Evolutionary conservation across 1,140 invertebrate genomes (phyloP), one percentile per base, ranked within the genome.

Genomic region (Chironomus tepperi): DNA sequence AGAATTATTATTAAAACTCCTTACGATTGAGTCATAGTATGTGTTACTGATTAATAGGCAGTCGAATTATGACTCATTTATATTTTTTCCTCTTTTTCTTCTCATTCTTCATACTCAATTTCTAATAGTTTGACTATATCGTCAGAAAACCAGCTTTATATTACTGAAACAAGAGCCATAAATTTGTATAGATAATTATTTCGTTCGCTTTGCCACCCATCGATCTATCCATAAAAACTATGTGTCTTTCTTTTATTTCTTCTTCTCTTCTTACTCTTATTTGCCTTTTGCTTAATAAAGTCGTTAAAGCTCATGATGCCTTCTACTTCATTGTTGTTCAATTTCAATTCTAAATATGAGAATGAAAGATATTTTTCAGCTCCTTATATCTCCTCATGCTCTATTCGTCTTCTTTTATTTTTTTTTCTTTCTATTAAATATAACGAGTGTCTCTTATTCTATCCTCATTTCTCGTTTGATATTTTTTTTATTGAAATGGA

Each of bases 151-250:
- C 47, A n/a, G 47, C 47, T 57, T 57, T 34, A 2, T 34, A 2
- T 34, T 34, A 34, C 24, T 57, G 47, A 57, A 57, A 57, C 47
- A 57, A 57, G 47, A 57, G 47, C 47, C 47, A 57, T 57, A 57
- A 57, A 57, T 57, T 57, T 57, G 47, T 57, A 57, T 57, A 57
- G 47, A 57, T 57, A 57, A 57, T 57, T 57, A 57, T 57, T 57
- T 57, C 47, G 47, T 57, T 57, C 47, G 47, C 47, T 57, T 57
- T 57, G 47, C 47, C 47, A 57, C 47, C 47, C 47, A 57, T 57
- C 47, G 47, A 57, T 57, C 47, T 57, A n/a, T 57, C n/a, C 47
- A 57, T 57, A 57, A n/a, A 57, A 57, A 57, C 47, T 57, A 12
- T 57, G 47, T 57, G 47, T 57, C 47, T 57, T n/a, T 57, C 47